Conservation (phyloP, 1,140 invertebrate genomes). For the Drosophila tropicalis region DNA sequence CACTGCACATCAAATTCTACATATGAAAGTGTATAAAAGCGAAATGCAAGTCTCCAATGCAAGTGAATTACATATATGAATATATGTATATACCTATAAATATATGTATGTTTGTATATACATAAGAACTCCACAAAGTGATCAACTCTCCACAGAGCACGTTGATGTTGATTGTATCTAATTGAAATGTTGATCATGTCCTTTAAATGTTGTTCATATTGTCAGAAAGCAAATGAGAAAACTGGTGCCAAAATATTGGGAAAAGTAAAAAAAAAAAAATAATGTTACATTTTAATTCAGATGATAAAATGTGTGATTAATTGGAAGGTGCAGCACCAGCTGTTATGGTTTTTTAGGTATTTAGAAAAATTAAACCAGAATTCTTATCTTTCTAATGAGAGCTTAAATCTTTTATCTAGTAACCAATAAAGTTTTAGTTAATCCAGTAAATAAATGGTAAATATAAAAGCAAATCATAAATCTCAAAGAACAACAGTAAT, state of each 20-base stretch:
- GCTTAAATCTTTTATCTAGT: too few species aligned
- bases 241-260: not conserved
- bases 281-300: too few species aligned
- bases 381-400: too few species aligned
- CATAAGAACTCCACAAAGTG: slow-evolving; percentile 33
- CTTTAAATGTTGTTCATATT: slow-evolving; percentile 64
- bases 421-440: too few species aligned
- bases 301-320: too few species aligned
- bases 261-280: not conserved
- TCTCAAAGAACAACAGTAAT: too few species aligned
- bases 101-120: not conserved
- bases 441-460: too few species aligned
- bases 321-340: too few species aligned
- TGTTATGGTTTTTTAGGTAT: too few species aligned
- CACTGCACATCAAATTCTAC: slow-evolving; percentile 66
- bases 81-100: not conserved
- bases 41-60: slow-evolving; percentile 43
- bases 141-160: slow-evolving; percentile 17
- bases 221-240: slow-evolving; percentile 11
- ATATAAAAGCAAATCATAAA: too few species aligned
- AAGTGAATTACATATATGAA: slow-evolving; percentile 26
- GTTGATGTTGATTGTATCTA: slow-evolving; percentile 63
- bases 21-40: slow-evolving; percentile 65
- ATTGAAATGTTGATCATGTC: slow-evolving; percentile 81
- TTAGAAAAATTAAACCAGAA: too few species aligned